phyloP scores from a whole-genome alignment of 2,113 vertebrate genomes.

The Centropristis striata region DNA sequence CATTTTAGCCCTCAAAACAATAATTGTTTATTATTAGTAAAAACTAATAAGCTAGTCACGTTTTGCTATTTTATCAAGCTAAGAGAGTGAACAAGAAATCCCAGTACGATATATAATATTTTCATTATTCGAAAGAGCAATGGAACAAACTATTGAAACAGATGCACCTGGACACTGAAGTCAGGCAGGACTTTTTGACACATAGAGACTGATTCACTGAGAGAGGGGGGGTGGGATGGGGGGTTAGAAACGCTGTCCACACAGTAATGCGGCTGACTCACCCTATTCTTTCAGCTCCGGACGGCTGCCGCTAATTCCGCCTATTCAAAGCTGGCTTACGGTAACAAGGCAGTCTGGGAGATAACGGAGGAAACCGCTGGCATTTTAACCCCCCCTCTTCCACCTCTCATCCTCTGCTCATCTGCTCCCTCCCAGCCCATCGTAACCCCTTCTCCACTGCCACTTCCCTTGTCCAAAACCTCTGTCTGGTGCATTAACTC shows the following conservation, averaged over 20 bases:
- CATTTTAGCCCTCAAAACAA: too few species aligned
- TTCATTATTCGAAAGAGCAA: neutral
- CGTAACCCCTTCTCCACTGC: neutral
- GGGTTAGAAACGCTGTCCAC: conserved; percentile 73
- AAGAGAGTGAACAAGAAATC: neutral
- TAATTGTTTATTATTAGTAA: neutral
- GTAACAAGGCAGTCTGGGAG: conserved; percentile 72
- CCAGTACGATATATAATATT: too few species aligned
- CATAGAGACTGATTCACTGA: conserved; percentile 2
- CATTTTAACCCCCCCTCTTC: conserved; percentile 48
- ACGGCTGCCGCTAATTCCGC: conserved; percentile 75
- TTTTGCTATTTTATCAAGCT: neutral
- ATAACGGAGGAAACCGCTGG: conserved; percentile 58
- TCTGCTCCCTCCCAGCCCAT: neutral
- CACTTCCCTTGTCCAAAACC: neutral
- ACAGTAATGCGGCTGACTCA: conserved; percentile 85
- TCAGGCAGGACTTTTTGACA: neutral
- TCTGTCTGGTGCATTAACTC: neutral
- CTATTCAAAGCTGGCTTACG: conserved; percentile 81
- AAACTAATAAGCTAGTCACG: neutral
- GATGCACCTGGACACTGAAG: neutral
- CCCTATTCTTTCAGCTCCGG: conserved; percentile 77
- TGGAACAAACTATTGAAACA: neutral
- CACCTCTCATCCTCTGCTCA: conserved; percentile 14
- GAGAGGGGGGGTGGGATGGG: conserved; percentile 27